Evolutionary conservation across 2,888 invertebrate genomes (phyloP).

Genomic region (Chrysopilus asiliformis): DNA sequence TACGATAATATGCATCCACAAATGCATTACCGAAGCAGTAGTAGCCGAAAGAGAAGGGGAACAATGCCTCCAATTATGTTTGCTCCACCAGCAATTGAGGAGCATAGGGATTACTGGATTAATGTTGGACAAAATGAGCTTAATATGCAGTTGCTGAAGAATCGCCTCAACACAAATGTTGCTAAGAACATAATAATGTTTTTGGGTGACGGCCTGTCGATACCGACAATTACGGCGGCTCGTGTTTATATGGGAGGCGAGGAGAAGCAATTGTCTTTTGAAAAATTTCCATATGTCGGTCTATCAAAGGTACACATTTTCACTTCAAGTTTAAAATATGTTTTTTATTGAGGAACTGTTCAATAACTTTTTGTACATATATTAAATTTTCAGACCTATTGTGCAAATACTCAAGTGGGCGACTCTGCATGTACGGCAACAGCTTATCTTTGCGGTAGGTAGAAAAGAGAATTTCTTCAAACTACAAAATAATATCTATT

Average conservation of each 20-base stretch:
- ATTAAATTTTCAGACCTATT: slow-evolving; percentile 47
- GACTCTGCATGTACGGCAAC: slow-evolving; percentile 79
- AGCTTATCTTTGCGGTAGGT: slow-evolving; percentile 62
- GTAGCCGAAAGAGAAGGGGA: slow-evolving; percentile 19
- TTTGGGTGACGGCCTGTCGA: slow-evolving; percentile 77
- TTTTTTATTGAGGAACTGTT: neutral
- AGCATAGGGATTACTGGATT: slow-evolving; percentile 37
- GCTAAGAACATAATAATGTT: slow-evolving; percentile 54
- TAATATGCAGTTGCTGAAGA: slow-evolving; percentile 27
- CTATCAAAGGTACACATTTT: slow-evolving; percentile 69
- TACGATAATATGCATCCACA: slow-evolving; percentile 8
- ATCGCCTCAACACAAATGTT: slow-evolving; percentile 27
- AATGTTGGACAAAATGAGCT: slow-evolving; percentile 36
- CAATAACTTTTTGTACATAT: neutral
- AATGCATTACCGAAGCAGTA: slow-evolving; percentile 1
- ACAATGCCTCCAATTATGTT: slow-evolving; percentile 29
- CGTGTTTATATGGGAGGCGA: slow-evolving; percentile 69
- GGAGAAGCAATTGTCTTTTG: slow-evolving; percentile 57
- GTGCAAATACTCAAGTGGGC: slow-evolving; percentile 63
- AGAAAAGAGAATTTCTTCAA: too few relatives aligned
- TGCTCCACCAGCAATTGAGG: slow-evolving; percentile 23
- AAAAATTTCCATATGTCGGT: slow-evolving; percentile 61
- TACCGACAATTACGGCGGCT: slow-evolving; percentile 67
- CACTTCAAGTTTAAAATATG: slow-evolving; percentile 6
- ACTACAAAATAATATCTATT: too few relatives aligned